Evolutionary conservation across 2,888 invertebrate genomes (phyloP).

Genomic region (Corythucha ciliata): DNA sequence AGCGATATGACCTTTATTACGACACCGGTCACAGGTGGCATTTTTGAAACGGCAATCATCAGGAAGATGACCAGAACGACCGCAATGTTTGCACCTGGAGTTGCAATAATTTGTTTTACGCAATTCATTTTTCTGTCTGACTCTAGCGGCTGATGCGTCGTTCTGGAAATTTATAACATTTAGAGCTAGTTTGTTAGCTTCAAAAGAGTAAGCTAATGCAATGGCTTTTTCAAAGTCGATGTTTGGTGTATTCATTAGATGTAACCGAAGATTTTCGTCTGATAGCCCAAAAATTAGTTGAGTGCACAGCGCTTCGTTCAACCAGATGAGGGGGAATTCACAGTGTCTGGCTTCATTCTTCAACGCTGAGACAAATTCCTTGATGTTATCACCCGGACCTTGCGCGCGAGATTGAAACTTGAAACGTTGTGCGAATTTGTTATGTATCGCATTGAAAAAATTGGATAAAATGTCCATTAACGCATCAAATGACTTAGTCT

Average conservation of each 20-base stretch:
- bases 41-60: too few relatives aligned
- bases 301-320: conserved; percentile 7
- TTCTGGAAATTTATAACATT: too few relatives aligned
- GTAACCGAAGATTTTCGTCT: neutral
- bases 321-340: conserved; percentile 4
- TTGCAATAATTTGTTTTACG: too few relatives aligned
- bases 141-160: too few relatives aligned
- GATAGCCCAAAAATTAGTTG: conserved; percentile 3
- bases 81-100: too few relatives aligned
- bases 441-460: conserved; percentile 4
- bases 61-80: too few relatives aligned
- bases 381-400: too few relatives aligned
- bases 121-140: too few relatives aligned
- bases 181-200: too few relatives aligned
- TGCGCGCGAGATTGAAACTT: conserved; percentile 6
- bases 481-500: conserved; percentile 4
- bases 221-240: neutral
- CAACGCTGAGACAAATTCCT: neutral
- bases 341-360: conserved; percentile 3
- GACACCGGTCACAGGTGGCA: too few relatives aligned
- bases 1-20: too few relatives aligned
- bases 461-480: neutral
- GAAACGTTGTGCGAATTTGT: conserved; percentile 2
- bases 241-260: neutral
- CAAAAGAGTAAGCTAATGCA: too few relatives aligned